Conservation (phyloP, 2,113 vertebrate genomes). For the Rhabdomys dilectus region DNA sequence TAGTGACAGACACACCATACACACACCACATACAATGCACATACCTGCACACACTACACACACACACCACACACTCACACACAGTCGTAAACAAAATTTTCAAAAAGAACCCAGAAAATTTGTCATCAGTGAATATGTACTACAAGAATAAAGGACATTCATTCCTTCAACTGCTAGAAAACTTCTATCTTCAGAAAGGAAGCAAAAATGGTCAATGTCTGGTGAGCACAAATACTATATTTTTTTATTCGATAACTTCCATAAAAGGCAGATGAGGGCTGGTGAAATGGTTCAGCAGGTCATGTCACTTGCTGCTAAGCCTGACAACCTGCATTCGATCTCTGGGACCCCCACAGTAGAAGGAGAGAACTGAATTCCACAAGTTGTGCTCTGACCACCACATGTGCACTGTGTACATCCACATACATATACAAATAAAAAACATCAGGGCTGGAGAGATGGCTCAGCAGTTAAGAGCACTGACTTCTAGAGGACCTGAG, state of each 20-base stretch:
- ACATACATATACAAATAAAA: not conserved
- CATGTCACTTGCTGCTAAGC: not conserved
- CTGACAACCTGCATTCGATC: not conserved
- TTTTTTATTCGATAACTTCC: not conserved
- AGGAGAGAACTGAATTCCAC: not conserved
- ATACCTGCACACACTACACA: not conserved
- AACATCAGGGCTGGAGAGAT: no score
- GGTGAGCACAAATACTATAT: not conserved
- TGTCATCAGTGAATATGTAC: not conserved
- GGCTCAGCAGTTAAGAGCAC: no score
- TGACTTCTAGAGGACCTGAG: no score
- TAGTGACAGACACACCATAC: not conserved
- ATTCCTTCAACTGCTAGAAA: constrained; percentile 2
- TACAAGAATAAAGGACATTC: not conserved
- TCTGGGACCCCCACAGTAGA: not conserved
- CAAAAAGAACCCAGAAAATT: constrained; percentile 9
- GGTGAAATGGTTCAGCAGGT: not conserved
- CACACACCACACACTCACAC: not conserved
- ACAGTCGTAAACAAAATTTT: not conserved
- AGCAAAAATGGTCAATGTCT: not conserved
- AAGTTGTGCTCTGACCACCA: not conserved
- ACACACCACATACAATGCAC: not conserved
- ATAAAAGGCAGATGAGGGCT: not conserved
- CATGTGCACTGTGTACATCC: not conserved
- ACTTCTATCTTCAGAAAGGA: not conserved